Percentiles rank a stretch among this genome's conserved stretches.
Conservation (phyloP, 2,797 vertebrate species). For the Coregonus suidteri region DNA sequence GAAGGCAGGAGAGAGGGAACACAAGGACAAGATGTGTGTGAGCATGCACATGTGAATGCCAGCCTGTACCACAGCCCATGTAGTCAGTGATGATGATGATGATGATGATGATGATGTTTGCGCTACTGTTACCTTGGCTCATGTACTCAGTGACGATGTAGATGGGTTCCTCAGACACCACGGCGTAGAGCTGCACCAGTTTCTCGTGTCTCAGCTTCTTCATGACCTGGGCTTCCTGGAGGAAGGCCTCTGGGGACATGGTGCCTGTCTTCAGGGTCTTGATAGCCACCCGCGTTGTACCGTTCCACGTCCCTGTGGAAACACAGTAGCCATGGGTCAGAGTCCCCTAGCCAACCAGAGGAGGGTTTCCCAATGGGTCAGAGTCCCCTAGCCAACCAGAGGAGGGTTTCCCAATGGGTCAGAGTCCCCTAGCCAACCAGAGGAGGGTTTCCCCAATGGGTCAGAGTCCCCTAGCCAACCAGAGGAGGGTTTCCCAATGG, state of each 20-base stretch:
- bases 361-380: too few relatives aligned
- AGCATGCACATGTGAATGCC: not conserved
- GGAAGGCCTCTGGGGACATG: constrained; percentile 96
- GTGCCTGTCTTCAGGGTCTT: constrained; percentile 95
- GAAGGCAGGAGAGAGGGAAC: not conserved
- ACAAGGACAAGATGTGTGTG: not conserved
- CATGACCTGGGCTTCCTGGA: constrained; percentile 98
- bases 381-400: too few relatives aligned
- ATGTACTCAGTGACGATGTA: constrained; percentile 97
- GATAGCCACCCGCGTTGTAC: constrained; percentile 92
- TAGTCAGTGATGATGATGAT: not conserved
- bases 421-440: too few relatives aligned
- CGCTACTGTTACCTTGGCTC: constrained; percentile 84
- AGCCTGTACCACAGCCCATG: not conserved
- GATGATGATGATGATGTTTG: not conserved
- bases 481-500: too few relatives aligned
- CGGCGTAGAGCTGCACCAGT: constrained; percentile 92
- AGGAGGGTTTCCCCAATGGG: too few relatives aligned
- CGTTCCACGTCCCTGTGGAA: constrained; percentile 83
- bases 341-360: not conserved
- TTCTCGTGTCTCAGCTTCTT: constrained; percentile 96
- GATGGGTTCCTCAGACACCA: constrained; percentile 96
- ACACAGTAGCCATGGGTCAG: not conserved
- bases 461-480: too few relatives aligned
- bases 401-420: too few relatives aligned